Evolutionary conservation across 1,140 invertebrate species (phyloP), one percentile per base, ranked within the genome.

Genomic region (Elysia chlorotica): DNA sequence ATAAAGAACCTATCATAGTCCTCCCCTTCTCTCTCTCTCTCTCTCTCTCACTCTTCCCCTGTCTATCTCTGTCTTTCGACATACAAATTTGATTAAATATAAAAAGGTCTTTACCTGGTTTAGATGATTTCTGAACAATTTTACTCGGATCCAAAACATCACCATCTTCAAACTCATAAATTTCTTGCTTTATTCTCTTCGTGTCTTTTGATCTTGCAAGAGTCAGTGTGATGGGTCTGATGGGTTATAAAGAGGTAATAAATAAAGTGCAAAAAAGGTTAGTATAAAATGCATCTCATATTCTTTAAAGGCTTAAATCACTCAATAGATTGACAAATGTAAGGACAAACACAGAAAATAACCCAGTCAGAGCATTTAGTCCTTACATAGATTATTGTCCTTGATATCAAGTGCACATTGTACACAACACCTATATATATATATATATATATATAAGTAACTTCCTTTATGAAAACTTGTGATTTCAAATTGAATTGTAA

Each of bases 141-240:
- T 69, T 69, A 36, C 36, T 33, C 3, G 54, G 14, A 23, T 69
- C 66, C 10, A 69, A 35, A 33, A 69, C 37, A 4, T 69, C 48
- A 10, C 66, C 66, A 69, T 69, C 66, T 28, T 69, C 66, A 70
- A 59, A 70, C 10, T 59, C 67, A 70, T 37, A 70, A 1, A 70
- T 36, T 23, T 19, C 25, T 1, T 36, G 28, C 25, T 70, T 70
- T 36, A 37, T 23, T 28, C 67, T 59, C 30, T 25, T 23, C 5
- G 14, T 36, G 10, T 59, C 54, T 37, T 70, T 70, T n/a, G 67
- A 36, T 37, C 67, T 35, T 4, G 53, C 1, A 5, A 59, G 56
- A 17, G 30, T 59, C n/a, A 70, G 57, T 1, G 10, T 31, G 28
- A 67, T 67, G 2, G 65, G 65, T 48, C 10, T n/a, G n/a, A n/a